phyloP scores from a whole-genome alignment of 2,113 vertebrate species.

The Seriola dumerili region DNA sequence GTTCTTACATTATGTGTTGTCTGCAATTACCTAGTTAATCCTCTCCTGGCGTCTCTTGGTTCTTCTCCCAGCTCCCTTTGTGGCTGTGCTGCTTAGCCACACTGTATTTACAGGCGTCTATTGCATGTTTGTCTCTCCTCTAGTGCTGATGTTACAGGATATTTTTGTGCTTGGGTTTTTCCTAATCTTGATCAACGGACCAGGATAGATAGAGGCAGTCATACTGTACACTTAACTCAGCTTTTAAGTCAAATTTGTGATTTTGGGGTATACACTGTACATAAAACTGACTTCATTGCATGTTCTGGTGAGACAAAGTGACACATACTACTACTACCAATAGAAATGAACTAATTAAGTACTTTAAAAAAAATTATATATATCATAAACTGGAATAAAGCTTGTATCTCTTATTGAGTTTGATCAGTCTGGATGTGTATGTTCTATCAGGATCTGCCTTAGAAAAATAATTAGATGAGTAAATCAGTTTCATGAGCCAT shows the following conservation, averaged over 20 bases:
- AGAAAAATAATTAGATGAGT: not conserved
- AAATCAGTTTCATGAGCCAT: not conserved
- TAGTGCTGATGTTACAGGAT: not conserved
- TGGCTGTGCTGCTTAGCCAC: not conserved
- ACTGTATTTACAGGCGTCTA: not conserved
- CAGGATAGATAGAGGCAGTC: too few relatives aligned
- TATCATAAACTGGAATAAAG: not conserved
- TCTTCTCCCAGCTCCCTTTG: not conserved
- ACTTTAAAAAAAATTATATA: not conserved
- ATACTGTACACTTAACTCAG: too few relatives aligned
- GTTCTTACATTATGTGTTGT: conserved; percentile 17
- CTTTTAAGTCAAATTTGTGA: too few relatives aligned
- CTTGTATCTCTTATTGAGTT: not conserved
- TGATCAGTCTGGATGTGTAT: not conserved
- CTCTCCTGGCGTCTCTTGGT: conserved; percentile 2
- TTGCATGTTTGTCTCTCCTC: not conserved
- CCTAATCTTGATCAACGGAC: not conserved
- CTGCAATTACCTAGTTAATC: conserved; percentile 36
- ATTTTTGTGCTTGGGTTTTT: not conserved
- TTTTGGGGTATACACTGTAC: too few relatives aligned
- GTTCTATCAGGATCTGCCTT: conserved; percentile 2
- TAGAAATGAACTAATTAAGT: not conserved
- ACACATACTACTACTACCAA: too few relatives aligned
- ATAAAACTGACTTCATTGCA: not conserved
- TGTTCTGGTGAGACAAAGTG: not conserved